These are phyloP conservation scores for Gymnothorax javanicus DNA, from an alignment of 2,797 vertebrate species.

Conservation along the genomic window DNA sequence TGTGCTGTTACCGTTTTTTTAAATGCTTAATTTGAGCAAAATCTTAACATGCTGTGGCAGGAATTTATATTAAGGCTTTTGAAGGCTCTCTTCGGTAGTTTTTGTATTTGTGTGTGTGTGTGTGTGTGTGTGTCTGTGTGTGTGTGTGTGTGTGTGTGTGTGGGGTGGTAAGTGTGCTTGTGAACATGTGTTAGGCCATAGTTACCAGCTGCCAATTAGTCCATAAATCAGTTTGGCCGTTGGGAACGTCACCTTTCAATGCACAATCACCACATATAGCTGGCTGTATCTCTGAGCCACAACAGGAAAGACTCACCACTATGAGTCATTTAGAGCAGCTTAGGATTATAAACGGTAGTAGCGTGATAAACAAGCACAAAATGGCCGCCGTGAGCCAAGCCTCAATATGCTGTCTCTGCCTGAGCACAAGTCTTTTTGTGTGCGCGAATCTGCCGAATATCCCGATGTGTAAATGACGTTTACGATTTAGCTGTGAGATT, in stretches of 20 bases:
- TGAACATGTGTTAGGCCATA: not conserved
- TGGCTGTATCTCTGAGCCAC: not conserved
- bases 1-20: not conserved
- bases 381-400: not conserved
- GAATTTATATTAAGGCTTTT: not conserved
- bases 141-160: not conserved
- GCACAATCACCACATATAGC: not conserved
- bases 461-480: not conserved
- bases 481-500: not conserved
- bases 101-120: not conserved
- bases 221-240: conserved; percentile 19
- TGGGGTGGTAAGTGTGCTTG: not conserved
- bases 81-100: not conserved
- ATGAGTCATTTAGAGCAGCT: not conserved
- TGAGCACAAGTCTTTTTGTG: no score
- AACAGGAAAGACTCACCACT: not conserved
- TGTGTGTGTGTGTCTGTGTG: conserved; percentile 1
- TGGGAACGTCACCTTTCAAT: no score
- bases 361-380: not conserved
- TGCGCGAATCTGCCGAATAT: not conserved
- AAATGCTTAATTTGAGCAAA: conserved; percentile 35
- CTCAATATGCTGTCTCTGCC: not conserved
- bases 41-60: conserved; percentile 20
- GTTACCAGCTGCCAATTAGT: conserved; percentile 10
- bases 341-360: not conserved